Evolutionary conservation across 2,797 vertebrate genomes (phyloP).

Genomic region (Mormyrus hasselquistii): DNA sequence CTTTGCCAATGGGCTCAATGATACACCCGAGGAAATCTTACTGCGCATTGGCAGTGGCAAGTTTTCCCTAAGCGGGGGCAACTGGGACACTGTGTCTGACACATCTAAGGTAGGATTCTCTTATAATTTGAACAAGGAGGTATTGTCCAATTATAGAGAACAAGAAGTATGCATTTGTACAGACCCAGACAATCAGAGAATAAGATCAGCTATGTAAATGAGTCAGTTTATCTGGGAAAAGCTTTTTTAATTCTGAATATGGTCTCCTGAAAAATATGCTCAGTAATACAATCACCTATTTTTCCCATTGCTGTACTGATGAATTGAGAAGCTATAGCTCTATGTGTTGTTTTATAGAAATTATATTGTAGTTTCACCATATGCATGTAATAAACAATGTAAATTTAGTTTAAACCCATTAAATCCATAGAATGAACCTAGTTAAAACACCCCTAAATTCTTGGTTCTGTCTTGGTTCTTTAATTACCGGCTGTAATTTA

Average conservation of each 20-base stretch:
- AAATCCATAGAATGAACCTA: neutral
- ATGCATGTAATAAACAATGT: neutral
- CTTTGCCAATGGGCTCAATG: conserved; percentile 92
- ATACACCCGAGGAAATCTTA: conserved; percentile 94
- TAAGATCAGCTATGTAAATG: neutral
- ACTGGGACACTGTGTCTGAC: conserved; percentile 95
- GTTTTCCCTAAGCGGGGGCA: conserved; percentile 88
- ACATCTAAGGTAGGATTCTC: conserved; percentile 78
- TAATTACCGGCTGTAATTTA: neutral
- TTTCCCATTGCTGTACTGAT: neutral
- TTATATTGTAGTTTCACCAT: neutral
- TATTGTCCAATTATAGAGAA: neutral
- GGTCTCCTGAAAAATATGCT: neutral
- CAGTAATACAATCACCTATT: neutral
- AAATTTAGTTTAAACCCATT: neutral
- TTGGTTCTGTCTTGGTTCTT: neutral
- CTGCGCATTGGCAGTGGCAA: conserved; percentile 90
- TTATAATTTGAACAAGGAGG: neutral
- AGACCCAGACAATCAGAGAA: neutral
- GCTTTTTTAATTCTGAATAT: neutral
- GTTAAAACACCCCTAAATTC: neutral
- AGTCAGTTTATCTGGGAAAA: neutral
- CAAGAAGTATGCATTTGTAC: neutral
- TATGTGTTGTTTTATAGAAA: neutral
- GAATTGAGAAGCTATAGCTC: neutral